Evolutionary conservation across 2,888 invertebrate genomes (phyloP).

Genomic region (Poecilobothrus nobilitatus): DNA sequence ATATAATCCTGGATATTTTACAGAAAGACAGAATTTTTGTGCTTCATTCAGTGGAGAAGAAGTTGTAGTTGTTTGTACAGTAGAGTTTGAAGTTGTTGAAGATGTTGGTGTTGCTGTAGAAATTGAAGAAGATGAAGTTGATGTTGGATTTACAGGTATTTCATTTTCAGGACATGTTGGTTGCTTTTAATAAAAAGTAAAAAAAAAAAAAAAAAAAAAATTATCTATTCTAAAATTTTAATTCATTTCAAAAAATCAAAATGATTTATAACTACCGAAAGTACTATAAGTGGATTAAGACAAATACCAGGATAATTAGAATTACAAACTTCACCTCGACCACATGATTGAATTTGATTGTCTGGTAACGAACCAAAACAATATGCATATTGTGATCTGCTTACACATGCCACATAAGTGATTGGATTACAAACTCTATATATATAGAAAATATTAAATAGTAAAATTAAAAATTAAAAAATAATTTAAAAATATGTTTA

Average conservation of each 20-base stretch:
- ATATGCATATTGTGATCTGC: background rate
- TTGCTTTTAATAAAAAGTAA: background rate
- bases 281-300: background rate
- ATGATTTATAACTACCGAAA: too few relatives aligned
- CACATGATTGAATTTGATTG: background rate
- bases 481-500: background rate
- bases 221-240: too few relatives aligned
- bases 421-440: background rate
- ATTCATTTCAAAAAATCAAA: too few relatives aligned
- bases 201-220: background rate
- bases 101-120: background rate
- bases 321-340: background rate
- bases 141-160: too few relatives aligned
- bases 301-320: background rate
- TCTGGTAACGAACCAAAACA: background rate
- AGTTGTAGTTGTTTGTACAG: too few relatives aligned
- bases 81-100: too few relatives aligned
- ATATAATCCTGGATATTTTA: background rate
- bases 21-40: background rate
- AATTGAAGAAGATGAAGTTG: background rate
- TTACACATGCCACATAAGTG: background rate
- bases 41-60: background rate
- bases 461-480: background rate
- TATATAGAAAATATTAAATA: too few relatives aligned
- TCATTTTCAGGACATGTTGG: background rate